These are phyloP conservation scores for Bombus vancouverensis DNA, from an alignment of 1,140 invertebrate genomes.

Conservation along the genomic window DNA sequence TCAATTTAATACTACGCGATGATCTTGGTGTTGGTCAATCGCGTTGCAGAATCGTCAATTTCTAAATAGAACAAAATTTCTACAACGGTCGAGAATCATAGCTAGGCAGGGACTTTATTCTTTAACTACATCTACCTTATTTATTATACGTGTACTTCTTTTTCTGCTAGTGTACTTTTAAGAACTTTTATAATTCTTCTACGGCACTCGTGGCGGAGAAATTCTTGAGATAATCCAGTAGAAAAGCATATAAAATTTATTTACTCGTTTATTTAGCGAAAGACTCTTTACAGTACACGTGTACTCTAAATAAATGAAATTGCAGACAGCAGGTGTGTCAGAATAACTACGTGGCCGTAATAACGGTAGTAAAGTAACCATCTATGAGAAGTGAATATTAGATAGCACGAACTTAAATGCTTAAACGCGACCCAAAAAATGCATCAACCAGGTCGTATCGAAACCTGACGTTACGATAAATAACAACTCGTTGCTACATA, in stretches of 20 bases:
- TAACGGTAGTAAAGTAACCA: not conserved
- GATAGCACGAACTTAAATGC: not conserved
- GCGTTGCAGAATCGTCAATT: not conserved
- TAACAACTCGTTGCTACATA: too few relatives aligned
- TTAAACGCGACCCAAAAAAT: not conserved
- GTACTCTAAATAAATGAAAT: conserved; percentile 35
- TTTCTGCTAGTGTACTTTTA: not conserved
- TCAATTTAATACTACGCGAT: too few relatives aligned
- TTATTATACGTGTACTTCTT: not conserved
- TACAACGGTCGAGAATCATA: not conserved
- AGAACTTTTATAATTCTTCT: not conserved
- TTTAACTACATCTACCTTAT: not conserved
- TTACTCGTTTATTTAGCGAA: conserved; percentile 16
- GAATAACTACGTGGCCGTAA: not conserved
- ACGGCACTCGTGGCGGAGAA: not conserved
- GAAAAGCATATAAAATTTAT: conserved; percentile 11
- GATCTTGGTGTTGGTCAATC: too few relatives aligned
- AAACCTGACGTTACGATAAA: too few relatives aligned
- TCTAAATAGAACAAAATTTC: not conserved
- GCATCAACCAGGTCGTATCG: not conserved
- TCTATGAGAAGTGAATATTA: not conserved
- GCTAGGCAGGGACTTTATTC: too few relatives aligned
- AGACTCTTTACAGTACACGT: not conserved
- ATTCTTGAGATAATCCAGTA: conserved; percentile 5
- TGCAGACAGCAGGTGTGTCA: conserved; percentile 21